Base-by-base conservation (phyloP, 2,888 invertebrate species). In the Cheilosia soror region DNA sequence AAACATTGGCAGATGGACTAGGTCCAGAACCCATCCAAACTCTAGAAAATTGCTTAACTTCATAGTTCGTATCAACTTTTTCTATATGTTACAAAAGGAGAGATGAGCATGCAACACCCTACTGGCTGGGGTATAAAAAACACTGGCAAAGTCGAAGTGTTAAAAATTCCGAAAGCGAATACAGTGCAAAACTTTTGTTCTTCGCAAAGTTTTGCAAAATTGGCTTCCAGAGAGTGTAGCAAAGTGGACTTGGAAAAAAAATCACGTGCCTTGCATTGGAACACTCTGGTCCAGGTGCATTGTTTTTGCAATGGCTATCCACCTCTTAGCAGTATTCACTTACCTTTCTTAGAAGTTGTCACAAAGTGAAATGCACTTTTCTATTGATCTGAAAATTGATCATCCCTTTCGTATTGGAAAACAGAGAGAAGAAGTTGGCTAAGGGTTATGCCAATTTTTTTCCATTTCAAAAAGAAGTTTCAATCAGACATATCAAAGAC, bases 101-200 rank as follows among this genome's bases (percentile, higher is more conserved):
- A 37, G 37, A 37, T 4, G 11, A 37, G 11, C 37, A 37, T 9
- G 11, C 37, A 4, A 37, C 37, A 37, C 37, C 37, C 37, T 37
- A 37, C 11, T 4, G 37, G 3, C 4, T 4, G 11, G 31, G n/a
- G 27, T 55, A 47, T 55, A 37, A 58, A 65, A 65, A 60, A 53
- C 37, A 57, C 44, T 79, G 65, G 53, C 65, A 60, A 72, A 65
- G 58, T 79, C 65, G 31, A 60, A 79, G 79, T 79, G 79, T 79
- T 79, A 79, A 79, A 79, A 79, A 79, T 79, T 79, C 79, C 53
- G 57, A 51, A 79, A 72, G 65, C 79, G 79, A 72, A 72, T 33
- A 44, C 44, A 13, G 44, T 72, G 53, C 25, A 60, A 72, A 79
- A 65, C 60, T 79, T 79, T 79, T 65, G 71, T 79, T 72, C 72